These are phyloP conservation scores for Liolophura sinensis DNA, from an alignment of 1,140 invertebrate genomes.

Conservation along the genomic window DNA sequence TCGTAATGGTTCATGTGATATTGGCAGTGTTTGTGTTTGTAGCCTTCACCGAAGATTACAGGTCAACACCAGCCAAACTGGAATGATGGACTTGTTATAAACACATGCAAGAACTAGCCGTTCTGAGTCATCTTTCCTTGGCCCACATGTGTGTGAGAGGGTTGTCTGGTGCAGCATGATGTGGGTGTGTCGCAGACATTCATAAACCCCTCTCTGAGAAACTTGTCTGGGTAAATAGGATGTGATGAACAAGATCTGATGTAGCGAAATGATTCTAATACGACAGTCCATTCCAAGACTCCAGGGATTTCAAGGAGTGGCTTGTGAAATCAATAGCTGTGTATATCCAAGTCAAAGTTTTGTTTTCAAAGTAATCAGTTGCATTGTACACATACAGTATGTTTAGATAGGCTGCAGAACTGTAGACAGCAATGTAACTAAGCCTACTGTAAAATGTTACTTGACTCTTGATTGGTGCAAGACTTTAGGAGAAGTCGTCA, in stretches of 20 bases:
- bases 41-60: conserved; percentile 1
- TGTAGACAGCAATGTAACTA: too few relatives aligned
- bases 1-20: conserved; percentile 4
- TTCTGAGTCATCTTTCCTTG: background rate
- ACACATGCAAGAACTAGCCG: background rate
- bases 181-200: background rate
- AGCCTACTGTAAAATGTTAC: background rate
- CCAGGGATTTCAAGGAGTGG: too few relatives aligned
- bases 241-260: too few relatives aligned
- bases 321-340: too few relatives aligned
- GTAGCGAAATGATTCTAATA: too few relatives aligned
- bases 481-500: background rate
- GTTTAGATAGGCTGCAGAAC: too few relatives aligned
- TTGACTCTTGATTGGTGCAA: background rate
- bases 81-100: background rate
- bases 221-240: too few relatives aligned
- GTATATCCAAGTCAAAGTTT: too few relatives aligned
- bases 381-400: too few relatives aligned
- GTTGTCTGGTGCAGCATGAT: background rate
- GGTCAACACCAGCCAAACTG: background rate
- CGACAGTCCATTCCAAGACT: too few relatives aligned
- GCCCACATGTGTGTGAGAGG: background rate
- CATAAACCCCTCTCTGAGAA: background rate
- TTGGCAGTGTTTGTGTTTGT: background rate
- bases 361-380: too few relatives aligned